Conservation (phyloP, 2,113 vertebrate genomes). For the Ictidomys tridecemlineatus region DNA sequence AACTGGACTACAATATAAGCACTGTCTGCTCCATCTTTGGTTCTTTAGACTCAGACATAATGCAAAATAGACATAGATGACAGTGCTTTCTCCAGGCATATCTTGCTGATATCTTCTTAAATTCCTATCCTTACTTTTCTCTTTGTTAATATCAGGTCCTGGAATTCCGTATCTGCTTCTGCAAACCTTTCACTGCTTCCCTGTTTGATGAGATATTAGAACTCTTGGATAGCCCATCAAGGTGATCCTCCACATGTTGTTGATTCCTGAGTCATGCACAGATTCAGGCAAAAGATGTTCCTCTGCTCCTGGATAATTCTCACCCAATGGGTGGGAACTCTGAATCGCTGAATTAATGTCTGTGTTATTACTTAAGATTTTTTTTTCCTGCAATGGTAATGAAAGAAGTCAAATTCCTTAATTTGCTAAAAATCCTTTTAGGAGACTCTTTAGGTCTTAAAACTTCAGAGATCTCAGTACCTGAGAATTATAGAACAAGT, state of each 20-base stretch:
- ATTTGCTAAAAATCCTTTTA: conserved; percentile 4
- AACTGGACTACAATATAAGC: not conserved
- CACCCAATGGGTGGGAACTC: not conserved
- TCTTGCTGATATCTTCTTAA: not conserved
- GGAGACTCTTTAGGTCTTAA: not conserved
- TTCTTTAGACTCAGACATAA: not conserved
- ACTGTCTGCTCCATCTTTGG: not conserved
- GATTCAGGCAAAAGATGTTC: not conserved
- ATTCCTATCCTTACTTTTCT: not conserved
- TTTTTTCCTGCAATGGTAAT: not conserved
- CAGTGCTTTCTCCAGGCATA: not conserved
- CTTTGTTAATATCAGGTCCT: not conserved
- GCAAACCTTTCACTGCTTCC: not conserved
- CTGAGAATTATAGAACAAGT: not conserved
- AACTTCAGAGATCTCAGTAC: not conserved
- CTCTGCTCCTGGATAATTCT: not conserved
- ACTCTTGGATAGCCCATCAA: not conserved
- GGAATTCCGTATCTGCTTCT: not conserved
- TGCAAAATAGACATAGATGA: not conserved
- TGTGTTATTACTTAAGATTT: not conserved
- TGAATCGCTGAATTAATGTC: not conserved
- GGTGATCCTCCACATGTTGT: not conserved
- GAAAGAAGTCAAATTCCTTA: not conserved
- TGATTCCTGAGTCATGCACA: not conserved
- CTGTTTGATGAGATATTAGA: not conserved